Evolutionary conservation across 2,113 vertebrate genomes (phyloP), one percentile per base, ranked within the genome.

Genomic region (Rhea americana): DNA sequence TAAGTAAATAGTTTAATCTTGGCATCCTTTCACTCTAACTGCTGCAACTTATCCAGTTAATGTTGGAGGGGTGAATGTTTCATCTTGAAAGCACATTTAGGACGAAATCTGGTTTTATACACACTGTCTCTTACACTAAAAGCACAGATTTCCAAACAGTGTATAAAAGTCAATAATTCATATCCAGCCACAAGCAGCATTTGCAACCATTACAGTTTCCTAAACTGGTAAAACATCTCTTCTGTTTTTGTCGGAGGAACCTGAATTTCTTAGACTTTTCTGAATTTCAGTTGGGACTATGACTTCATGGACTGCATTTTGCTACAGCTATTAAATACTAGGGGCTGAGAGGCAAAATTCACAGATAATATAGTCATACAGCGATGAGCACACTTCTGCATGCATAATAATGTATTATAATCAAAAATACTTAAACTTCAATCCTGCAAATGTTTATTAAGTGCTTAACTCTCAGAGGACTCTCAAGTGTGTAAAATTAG

Each of bases 1-100:
- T 94, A 95, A 96, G 91, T 97, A 96, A 97, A 97, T 94, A 96
- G 89, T 95, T 96, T 93, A 93, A 89, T 84, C 88, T 95, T 96
- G 94, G 90, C 96, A 92, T 88, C 85, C 77, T 94, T 96, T 93
- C 88, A 95, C 45, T 94, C 47, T 92, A 88, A 96, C 93, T 89
- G 90, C 94, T 97, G 88, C 82, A 77, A 71, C 91, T 84, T 95
- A 88, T 96, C 95, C 86, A 93, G 76, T 91, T 97, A 94, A 96
- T 95, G 84, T 94, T 17, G 0, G 76, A 95, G 50, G 43, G 32
- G 70, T 83, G 91, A 87, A 89, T 89, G 70, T 89, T 95, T 91
- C 76, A 71, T 74, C 70, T 93, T 5, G 35, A 84, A 94, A 91
- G 48, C 68, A 85, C 68, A 80, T 96, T 96, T 92, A 85, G 80